phyloP scores from a whole-genome alignment of 2,888 invertebrate species.

The Athalia rosae region DNA sequence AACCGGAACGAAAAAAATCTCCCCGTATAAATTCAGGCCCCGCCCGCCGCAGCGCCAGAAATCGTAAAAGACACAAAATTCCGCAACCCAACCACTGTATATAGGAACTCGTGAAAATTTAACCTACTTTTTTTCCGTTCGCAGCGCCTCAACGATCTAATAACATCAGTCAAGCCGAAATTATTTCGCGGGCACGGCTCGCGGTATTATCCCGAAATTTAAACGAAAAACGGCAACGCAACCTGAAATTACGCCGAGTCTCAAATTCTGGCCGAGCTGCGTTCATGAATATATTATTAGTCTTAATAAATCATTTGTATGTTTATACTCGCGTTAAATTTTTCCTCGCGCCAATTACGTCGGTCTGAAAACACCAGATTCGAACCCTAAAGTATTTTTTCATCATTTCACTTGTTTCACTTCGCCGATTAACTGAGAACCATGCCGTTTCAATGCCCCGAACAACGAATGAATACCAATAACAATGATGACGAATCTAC shows the following conservation, averaged over 20 bases:
- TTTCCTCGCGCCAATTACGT: slow-evolving; percentile 9
- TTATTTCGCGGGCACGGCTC: slow-evolving; percentile 41
- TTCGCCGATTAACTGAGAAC: neutral
- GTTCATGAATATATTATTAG: slow-evolving; percentile 43
- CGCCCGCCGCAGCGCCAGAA: neutral
- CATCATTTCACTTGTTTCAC: neutral
- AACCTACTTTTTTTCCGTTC: slow-evolving; percentile 36
- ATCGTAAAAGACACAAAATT: slow-evolving; percentile 39
- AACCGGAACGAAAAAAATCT: slow-evolving; percentile 36
- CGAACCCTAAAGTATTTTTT: too few species aligned
- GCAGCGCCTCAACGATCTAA: slow-evolving; percentile 42
- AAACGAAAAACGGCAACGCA: slow-evolving; percentile 22
- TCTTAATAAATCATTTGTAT: slow-evolving; percentile 42
- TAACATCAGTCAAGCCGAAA: slow-evolving; percentile 37
- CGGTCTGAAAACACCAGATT: neutral
- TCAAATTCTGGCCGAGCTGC: slow-evolving; percentile 25
- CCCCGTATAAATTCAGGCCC: slow-evolving; percentile 21
- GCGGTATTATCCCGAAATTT: slow-evolving; percentile 37
- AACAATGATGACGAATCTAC: too few species aligned
- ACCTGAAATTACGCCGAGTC: slow-evolving; percentile 33
- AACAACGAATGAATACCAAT: neutral
- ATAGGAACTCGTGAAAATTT: slow-evolving; percentile 31
- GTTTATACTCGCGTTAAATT: slow-evolving; percentile 30
- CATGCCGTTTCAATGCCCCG: neutral
- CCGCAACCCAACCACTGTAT: slow-evolving; percentile 44